phyloP scores from a whole-genome alignment of 2,888 invertebrate genomes.

The Melieria crassipennis region DNA sequence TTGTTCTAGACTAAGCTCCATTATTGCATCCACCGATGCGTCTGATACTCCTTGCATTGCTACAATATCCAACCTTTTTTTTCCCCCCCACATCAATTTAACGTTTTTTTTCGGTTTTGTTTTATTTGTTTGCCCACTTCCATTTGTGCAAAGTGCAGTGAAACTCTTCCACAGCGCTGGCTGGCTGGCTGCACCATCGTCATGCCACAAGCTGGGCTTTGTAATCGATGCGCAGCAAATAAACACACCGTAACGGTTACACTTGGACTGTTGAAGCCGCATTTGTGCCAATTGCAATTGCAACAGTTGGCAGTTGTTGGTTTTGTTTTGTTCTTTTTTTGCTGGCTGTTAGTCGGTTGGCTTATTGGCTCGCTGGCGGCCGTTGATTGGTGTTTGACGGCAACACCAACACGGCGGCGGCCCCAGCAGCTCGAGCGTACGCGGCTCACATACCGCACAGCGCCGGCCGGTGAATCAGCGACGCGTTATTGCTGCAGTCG shows the following conservation, averaged over 20 bases:
- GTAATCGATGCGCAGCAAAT: conserved; percentile 20
- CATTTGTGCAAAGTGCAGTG: not conserved
- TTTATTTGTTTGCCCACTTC: not conserved
- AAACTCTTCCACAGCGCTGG: not conserved
- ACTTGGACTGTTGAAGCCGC: conserved; percentile 44
- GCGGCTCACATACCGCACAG: conserved; percentile 6
- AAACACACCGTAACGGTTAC: conserved; percentile 46
- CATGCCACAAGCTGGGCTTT: not conserved
- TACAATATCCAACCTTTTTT: not conserved
- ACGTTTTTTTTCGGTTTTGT: not conserved
- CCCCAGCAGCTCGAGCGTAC: conserved; percentile 33
- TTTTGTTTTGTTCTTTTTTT: not conserved
- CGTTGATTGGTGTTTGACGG: not conserved
- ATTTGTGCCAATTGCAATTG: conserved; percentile 44
- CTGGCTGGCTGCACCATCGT: not conserved
- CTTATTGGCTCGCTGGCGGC: conserved; percentile 17
- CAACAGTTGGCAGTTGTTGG: conserved; percentile 15
- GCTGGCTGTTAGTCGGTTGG: conserved; percentile 22
- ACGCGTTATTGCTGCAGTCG: conserved; percentile 16
- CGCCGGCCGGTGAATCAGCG: conserved; percentile 41
- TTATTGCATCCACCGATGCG: too few relatives aligned
- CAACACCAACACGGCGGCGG: not conserved
- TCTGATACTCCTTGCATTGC: not conserved
- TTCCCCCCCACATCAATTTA: too few relatives aligned
- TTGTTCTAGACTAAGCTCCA: too few relatives aligned